phyloP scores from a whole-genome alignment of 2,797 vertebrate species.

The Sebastes variabilis region DNA sequence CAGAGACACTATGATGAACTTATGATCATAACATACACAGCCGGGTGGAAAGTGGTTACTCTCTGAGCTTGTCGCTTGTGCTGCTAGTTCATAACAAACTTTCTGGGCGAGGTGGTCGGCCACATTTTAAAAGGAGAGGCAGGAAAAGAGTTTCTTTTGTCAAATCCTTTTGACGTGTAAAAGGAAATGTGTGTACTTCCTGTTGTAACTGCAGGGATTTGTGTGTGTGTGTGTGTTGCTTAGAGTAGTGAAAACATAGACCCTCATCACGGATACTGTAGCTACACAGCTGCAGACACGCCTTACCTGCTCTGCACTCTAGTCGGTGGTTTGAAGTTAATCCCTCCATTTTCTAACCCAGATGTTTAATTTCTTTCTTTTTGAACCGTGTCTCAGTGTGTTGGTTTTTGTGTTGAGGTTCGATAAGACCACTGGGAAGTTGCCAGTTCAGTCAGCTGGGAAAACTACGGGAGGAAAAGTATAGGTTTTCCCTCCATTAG shows the following conservation, averaged over 20 bases:
- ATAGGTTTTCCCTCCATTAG: neutral
- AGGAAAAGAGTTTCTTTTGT: slow-evolving; percentile 16
- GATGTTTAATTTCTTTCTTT: neutral
- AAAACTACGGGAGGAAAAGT: neutral
- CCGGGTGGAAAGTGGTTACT: neutral
- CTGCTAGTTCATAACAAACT: neutral
- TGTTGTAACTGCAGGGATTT: neutral
- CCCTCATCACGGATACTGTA: slow-evolving; percentile 39
- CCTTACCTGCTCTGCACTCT: slow-evolving; percentile 5
- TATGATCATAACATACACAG: neutral
- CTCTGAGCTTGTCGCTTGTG: slow-evolving; percentile 1
- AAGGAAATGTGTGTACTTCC: slow-evolving; percentile 32
- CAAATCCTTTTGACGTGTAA: slow-evolving; percentile 30
- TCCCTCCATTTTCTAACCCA: neutral
- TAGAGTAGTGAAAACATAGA: slow-evolving; percentile 60
- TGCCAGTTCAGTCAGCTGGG: neutral
- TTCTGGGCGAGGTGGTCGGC: neutral
- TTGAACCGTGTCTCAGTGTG: neutral
- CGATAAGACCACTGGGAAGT: neutral
- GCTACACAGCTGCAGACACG: slow-evolving; percentile 51
- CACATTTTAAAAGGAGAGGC: neutral
- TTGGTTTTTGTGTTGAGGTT: neutral
- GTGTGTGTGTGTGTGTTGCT: slow-evolving; percentile 39
- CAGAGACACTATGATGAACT: neutral
- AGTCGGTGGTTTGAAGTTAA: neutral